Evolutionary conservation across 1,140 invertebrate species (phyloP), one percentile per base, ranked within the genome.

Genomic region (Drosophila baimaii): DNA sequence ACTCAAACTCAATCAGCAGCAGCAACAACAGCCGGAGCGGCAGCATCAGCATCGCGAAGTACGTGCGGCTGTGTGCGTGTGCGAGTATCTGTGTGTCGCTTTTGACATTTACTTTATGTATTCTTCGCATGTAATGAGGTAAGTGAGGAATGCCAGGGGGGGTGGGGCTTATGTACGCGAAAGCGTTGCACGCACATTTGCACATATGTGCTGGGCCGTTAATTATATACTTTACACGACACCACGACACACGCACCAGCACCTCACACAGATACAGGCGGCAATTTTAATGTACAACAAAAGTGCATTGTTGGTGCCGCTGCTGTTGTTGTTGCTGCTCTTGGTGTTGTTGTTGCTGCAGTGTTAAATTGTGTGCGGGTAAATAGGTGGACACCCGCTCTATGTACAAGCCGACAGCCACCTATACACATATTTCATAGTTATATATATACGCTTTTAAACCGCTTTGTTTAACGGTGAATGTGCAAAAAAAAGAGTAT

Each of bases 91-190:
- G 58, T 79, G 69, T 65, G 62, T 81, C 84, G 83, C 83, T 86
- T 86, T 86, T 86, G 83, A 89, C 83, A 86, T 86, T 86, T 86
- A 86, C 83, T 86, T 86, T 88, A 86, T 86, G 83, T 86, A 86
- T 86, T 80, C 71, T 77, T 66, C 73, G 73, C 72, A 57, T 88
- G 80, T 83, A 88, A 88, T 88, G 84, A 88, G 79, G 55, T 52
- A 49, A 65, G 39, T 49, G 66, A 41, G 43, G 43, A 25, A 25
- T 39, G 59, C 51, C n/a, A n/a, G n/a, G 15, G 49, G 55, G 33
- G 10, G 37, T 25, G 27, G 19, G 62, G 17, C 72, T 68, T 88
- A 88, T 88, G 59, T 86, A 83, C 71, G 84, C 79, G 79, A 68
- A 52, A 39, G 78, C 64, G 47, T 25, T 43, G 33, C 17, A 68